Percentiles rank a stretch among this genome's conserved stretches.
Conservation (phyloP, 2,113 vertebrate species). For the Naja naja region DNA sequence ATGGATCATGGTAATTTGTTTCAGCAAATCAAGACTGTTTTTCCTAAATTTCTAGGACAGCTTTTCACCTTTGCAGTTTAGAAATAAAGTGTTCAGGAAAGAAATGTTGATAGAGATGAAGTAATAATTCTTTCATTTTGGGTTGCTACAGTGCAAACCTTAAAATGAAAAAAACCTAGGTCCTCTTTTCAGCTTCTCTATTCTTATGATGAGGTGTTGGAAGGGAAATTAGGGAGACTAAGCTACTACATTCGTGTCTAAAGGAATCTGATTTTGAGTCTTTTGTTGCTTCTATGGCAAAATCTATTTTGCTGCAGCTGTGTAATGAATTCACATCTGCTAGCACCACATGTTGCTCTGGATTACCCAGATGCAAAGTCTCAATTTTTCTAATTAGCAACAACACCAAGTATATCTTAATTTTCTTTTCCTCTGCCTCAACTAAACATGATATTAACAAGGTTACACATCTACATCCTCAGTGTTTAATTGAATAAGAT, state of each 20-base stretch:
- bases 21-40: neutral
- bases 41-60: neutral
- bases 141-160: neutral
- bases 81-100: neutral
- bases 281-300: slow-evolving; percentile 56
- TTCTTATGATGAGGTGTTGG: neutral
- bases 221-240: slow-evolving; percentile 28
- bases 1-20: neutral
- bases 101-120: neutral
- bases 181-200: neutral
- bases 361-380: slow-evolving; percentile 78
- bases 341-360: slow-evolving; percentile 79
- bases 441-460: slow-evolving; percentile 82
- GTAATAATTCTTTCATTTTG: neutral
- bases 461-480: slow-evolving; percentile 72
- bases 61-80: neutral
- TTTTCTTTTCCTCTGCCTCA: slow-evolving; percentile 79
- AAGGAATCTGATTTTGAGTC: slow-evolving; percentile 63
- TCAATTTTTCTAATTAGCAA: slow-evolving; percentile 84
- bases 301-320: slow-evolving; percentile 73
- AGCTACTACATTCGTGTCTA: slow-evolving; percentile 10
- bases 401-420: slow-evolving; percentile 82
- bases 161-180: neutral
- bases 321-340: slow-evolving; percentile 81
- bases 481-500: slow-evolving; percentile 75